Percentiles rank a stretch among this genome's conserved stretches.
phyloP scores from a whole-genome alignment of 2,888 invertebrate species.

The Noctua fimbriata region DNA sequence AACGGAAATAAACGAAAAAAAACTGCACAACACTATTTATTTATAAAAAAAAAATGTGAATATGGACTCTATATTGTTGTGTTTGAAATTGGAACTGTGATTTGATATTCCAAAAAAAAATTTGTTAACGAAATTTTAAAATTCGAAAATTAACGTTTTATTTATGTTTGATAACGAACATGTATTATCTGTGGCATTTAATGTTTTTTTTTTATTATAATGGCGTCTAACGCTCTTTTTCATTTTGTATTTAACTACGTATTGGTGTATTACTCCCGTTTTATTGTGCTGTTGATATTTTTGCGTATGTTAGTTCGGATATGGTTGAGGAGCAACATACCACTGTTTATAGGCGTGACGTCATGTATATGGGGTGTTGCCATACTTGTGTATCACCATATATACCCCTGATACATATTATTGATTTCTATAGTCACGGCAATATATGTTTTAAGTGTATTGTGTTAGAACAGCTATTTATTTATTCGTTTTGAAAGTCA shows the following conservation, averaged over 20 bases:
- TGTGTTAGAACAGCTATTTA: conserved; percentile 20
- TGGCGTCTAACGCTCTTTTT: conserved; percentile 79
- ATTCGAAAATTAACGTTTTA: conserved; percentile 70
- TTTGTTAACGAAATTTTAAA: conserved; percentile 65
- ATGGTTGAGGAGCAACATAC: conserved; percentile 92
- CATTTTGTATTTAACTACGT: conserved; percentile 67
- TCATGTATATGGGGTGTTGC: conserved; percentile 96
- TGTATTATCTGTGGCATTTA: conserved; percentile 87
- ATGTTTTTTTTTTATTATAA: conserved; percentile 64
- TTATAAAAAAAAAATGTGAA: conserved; percentile 47
- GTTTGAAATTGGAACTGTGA: conserved; percentile 85
- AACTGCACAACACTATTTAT: conserved; percentile 49
- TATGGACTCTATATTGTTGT: conserved; percentile 71
- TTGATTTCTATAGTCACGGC: conserved; percentile 66
- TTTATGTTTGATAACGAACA: conserved; percentile 75
- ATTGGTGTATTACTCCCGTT: conserved; percentile 64
- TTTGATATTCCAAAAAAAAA: conserved; percentile 69
- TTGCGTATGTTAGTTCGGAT: conserved; percentile 87
- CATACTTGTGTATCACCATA: conserved; percentile 86
- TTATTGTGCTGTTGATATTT: conserved; percentile 78
- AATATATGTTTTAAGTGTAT: conserved; percentile 9
- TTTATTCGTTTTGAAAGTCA: neutral
- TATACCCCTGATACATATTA: conserved; percentile 78
- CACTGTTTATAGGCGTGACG: conserved; percentile 96
- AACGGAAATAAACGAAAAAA: conserved; percentile 85